Evolutionary conservation across 1,140 invertebrate genomes (phyloP).

Genomic region (Rhyzopertha dominica): DNA sequence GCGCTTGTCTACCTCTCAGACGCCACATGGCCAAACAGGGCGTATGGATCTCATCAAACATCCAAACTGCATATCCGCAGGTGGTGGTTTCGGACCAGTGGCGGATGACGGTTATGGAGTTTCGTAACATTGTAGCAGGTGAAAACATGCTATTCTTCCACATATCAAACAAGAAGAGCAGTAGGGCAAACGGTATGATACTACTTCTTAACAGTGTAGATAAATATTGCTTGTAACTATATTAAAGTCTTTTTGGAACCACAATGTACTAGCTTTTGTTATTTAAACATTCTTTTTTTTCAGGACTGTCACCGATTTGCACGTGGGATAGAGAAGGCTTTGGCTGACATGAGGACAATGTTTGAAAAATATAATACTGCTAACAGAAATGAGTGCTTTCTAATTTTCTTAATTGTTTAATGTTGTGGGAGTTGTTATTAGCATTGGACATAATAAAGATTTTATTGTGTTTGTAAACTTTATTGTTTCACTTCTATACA

Average conservation of each 20-base stretch:
- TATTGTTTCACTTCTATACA: too few species aligned
- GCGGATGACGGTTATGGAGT: constrained; percentile 98
- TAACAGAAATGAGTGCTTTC: too few species aligned
- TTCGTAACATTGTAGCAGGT: constrained; percentile 95
- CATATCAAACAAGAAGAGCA: constrained; percentile 90
- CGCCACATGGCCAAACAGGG: constrained; percentile 91
- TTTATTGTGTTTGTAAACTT: too few species aligned
- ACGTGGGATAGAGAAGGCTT: constrained; percentile 65
- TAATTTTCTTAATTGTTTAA: too few species aligned
- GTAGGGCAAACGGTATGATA: constrained; percentile 77
- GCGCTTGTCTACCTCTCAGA: constrained; percentile 96
- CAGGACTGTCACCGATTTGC: constrained; percentile 80
- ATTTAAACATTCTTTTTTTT: constrained; percentile 39
- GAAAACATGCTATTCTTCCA: constrained; percentile 97
- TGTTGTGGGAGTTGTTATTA: too few species aligned
- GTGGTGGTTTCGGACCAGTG: constrained; percentile 96
- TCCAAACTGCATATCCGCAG: constrained; percentile 91
- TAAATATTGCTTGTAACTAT: constrained; percentile 10
- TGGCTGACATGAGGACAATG: constrained; percentile 79
- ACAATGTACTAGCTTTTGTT: not conserved
- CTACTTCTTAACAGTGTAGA: constrained; percentile 22
- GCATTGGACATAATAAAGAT: too few species aligned
- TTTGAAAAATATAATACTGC: too few species aligned
- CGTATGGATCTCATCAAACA: constrained; percentile 82
- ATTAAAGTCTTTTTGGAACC: constrained; percentile 3